Base-by-base conservation (phyloP, 2,797 vertebrate genomes). In the Dallia pectoralis region DNA sequence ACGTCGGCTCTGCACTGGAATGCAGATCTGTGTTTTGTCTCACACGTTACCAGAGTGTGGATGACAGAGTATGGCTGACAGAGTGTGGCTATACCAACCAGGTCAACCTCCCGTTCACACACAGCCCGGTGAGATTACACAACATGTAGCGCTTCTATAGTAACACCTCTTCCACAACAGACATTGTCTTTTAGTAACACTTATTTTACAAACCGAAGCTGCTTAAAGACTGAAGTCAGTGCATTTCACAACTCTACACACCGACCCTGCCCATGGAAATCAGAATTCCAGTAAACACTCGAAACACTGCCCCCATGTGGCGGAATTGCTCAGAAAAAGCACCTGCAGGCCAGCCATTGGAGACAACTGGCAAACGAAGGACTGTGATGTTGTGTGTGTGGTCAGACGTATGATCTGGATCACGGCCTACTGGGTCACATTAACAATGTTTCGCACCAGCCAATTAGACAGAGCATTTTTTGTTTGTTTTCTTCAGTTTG, bases 291-390 rank as follows among this genome's bases (percentile, higher is more conserved):
- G n/a, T n/a, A n/a, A n/a, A 12, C 12, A 29, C 15, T 27, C n/a
- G 36, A 5, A 22, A 29, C 29, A 18, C 2, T 36, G 69, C 70
- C 73, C 53, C 62, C 68, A 9, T 29, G 74, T 84, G 85, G 82
- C 14, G 16, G 0, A 30, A 19, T 1, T 33, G 18, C 51, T 12
- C 12, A 12, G 3, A 44, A 12, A 44, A 12, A 44, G 69, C 11
- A 56, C 72, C 8, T 75, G 53, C 82, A 82, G 0, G 40, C 22
- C 73, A 71, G 74, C 67, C 29, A 67, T 47, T 32, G 18, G 40
- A 77, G 69, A 71, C 61, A 78, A 47, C 18, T 67, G 16, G 80
- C 75, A 76, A 74, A 74, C 77, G 7, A 6, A 25, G 18, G 63
- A 5, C 63, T 48, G 33, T 78, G 51, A 48, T 53, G 36, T 75